Evolutionary conservation across 2,888 invertebrate species (phyloP).

Genomic region (Leptinotarsa juncta): DNA sequence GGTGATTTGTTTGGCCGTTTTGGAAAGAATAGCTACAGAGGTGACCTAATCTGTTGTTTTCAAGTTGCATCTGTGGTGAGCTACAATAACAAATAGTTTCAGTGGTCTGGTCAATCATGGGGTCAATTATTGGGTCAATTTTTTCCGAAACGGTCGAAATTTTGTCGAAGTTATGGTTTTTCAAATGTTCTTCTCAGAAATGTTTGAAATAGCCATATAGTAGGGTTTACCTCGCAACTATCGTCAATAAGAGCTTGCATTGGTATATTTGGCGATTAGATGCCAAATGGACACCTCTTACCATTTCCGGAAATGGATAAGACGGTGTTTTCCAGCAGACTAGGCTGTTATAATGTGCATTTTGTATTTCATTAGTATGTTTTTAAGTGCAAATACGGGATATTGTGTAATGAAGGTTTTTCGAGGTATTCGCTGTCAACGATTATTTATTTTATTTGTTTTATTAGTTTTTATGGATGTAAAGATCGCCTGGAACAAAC

Average conservation of each 20-base stretch:
- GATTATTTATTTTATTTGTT: conserved; percentile 47
- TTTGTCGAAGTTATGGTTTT: conserved; percentile 45
- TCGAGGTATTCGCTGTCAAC: conserved; percentile 39
- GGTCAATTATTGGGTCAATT: neutral
- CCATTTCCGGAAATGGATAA: conserved; percentile 63
- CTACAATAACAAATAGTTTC: neutral
- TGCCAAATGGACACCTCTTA: conserved; percentile 60
- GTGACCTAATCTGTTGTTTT: neutral
- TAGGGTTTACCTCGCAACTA: conserved; percentile 63
- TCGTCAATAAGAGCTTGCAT: conserved; percentile 50
- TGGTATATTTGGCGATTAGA: conserved; percentile 58
- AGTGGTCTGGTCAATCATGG: neutral
- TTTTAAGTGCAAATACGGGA: conserved; percentile 58
- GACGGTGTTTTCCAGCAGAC: conserved; percentile 58
- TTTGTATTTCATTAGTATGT: conserved; percentile 53
- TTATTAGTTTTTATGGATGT: conserved; percentile 34
- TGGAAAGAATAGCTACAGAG: conserved; percentile 12
- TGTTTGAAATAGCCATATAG: conserved; percentile 50
- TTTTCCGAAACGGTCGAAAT: conserved; percentile 32
- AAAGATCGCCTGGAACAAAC: conserved; percentile 28
- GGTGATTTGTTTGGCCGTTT: conserved; percentile 26
- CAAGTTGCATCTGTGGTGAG: too few species aligned
- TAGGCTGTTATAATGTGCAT: conserved; percentile 64
- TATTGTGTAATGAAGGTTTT: conserved; percentile 44
- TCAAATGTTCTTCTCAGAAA: conserved; percentile 47